A percentile compares a stretch with the other conserved stretches of the same genome.
Evolutionary conservation across 2,113 vertebrate genomes (phyloP).

Genomic region (Percina caprodes): DNA sequence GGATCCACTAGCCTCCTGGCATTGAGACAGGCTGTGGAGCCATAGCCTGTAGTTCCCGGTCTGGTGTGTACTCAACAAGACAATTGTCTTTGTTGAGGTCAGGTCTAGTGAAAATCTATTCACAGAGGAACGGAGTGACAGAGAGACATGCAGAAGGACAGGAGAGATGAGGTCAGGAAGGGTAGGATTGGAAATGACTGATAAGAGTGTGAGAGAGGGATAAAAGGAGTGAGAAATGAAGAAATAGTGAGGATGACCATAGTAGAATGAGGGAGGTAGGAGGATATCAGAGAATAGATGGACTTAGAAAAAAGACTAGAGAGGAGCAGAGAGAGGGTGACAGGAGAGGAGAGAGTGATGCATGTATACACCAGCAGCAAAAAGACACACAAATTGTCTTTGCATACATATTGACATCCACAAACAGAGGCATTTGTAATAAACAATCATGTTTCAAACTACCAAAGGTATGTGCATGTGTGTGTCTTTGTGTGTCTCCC

Average conservation of each 20-base stretch:
- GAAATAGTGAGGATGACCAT: neutral
- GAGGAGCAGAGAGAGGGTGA: slow-evolving; percentile 7
- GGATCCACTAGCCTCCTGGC: slow-evolving; percentile 52
- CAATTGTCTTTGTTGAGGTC: slow-evolving; percentile 64
- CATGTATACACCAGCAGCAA: slow-evolving; percentile 18
- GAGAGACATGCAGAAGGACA: neutral
- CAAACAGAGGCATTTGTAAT: neutral
- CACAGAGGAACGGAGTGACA: slow-evolving; percentile 51
- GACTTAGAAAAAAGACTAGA: neutral
- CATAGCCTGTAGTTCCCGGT: slow-evolving; percentile 48
- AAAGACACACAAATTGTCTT: slow-evolving; percentile 3
- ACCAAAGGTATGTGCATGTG: slow-evolving; percentile 3
- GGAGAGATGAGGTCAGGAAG: slow-evolving; percentile 13
- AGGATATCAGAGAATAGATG: neutral
- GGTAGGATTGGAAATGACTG: slow-evolving; percentile 18
- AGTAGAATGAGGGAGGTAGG: neutral
- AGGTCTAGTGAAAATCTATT: slow-evolving; percentile 75
- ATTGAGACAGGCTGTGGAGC: slow-evolving; percentile 35
- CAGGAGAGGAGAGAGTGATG: slow-evolving; percentile 25
- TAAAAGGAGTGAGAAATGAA: neutral
- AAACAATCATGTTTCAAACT: slow-evolving; percentile 27
- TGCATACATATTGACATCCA: neutral
- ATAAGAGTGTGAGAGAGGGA: neutral
- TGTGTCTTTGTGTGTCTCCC: slow-evolving; percentile 35
- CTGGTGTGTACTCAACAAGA: slow-evolving; percentile 59